These are phyloP conservation scores for Octodonta nipae DNA, from an alignment of 2,888 invertebrate species.

Conservation along the genomic window DNA sequence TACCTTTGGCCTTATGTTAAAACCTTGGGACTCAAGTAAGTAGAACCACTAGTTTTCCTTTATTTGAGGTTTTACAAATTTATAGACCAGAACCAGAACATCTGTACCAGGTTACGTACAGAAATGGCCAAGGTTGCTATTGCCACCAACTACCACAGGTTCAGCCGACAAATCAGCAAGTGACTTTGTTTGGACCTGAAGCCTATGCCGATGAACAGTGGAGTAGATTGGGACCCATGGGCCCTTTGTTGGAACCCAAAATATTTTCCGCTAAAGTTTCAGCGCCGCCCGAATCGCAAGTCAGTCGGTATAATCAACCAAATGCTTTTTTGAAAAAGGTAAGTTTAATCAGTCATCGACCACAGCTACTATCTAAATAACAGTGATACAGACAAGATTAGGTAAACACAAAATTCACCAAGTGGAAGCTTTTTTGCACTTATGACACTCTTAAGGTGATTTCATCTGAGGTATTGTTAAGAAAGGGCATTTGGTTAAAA, in stretches of 20 bases:
- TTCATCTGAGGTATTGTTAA: too few relatives aligned
- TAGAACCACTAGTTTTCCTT: conserved; percentile 5
- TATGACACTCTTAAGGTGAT: too few relatives aligned
- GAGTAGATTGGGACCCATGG: conserved; percentile 43
- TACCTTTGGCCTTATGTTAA: conserved; percentile 46
- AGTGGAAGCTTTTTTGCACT: too few relatives aligned
- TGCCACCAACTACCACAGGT: conserved; percentile 21
- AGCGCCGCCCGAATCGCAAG: conserved; percentile 42
- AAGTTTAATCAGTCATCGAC: conserved; percentile 7
- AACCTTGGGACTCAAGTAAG: conserved; percentile 29
- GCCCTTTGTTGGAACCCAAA: conserved; percentile 48
- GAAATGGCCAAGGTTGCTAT: conserved; percentile 29
- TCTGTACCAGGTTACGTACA: conserved; percentile 37
- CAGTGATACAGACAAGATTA: too few relatives aligned
- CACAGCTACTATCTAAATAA: too few relatives aligned
- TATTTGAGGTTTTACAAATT: conserved; percentile 14
- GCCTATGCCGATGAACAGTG: conserved; percentile 28
- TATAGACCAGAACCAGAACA: conserved; percentile 37
- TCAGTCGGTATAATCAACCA: conserved; percentile 44
- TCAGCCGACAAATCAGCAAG: conserved; percentile 10
- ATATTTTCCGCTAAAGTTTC: conserved; percentile 45
- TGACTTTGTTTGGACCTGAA: conserved; percentile 22
- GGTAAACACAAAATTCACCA: too few relatives aligned
- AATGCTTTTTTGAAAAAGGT: conserved; percentile 50
- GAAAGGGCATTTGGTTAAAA: too few relatives aligned